phyloP scores from a whole-genome alignment of 2,113 vertebrate species.

The Psettodes erumei region DNA sequence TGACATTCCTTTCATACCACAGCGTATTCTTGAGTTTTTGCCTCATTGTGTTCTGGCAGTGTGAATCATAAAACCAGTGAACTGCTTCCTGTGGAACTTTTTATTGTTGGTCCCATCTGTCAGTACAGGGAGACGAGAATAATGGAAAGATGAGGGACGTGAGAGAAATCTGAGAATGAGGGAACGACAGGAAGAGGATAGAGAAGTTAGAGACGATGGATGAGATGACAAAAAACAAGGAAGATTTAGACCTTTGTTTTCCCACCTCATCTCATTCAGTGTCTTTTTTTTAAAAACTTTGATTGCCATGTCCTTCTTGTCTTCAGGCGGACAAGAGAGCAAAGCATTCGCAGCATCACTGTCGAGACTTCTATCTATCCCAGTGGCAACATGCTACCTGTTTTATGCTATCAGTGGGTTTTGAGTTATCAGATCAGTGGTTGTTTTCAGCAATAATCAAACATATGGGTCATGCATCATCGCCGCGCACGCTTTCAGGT shows the following conservation, averaged over 20 bases:
- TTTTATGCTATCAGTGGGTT: neutral
- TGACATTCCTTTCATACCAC: slow-evolving; percentile 44
- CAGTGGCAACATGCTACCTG: neutral
- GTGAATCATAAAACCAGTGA: neutral
- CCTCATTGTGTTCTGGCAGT: slow-evolving; percentile 11
- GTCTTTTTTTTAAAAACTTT: neutral
- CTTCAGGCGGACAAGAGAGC: no score
- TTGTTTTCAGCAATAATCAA: neutral
- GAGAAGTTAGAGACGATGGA: neutral
- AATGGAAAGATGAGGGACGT: neutral
- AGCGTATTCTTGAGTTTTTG: slow-evolving; percentile 5
- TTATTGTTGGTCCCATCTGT: neutral
- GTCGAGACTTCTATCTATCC: neutral
- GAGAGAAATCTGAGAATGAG: neutral
- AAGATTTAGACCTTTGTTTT: neutral
- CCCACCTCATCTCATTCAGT: no score
- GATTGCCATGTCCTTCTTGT: neutral
- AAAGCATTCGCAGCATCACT: neutral
- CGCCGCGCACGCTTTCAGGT: neutral
- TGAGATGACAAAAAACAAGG: neutral
- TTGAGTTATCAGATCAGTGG: neutral
- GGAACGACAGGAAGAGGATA: neutral
- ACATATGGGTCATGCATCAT: neutral
- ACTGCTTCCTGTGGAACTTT: neutral
- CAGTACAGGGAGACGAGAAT: neutral